Base-by-base conservation (phyloP, 1,140 invertebrate genomes). In the Temnothorax nylanderi region DNA sequence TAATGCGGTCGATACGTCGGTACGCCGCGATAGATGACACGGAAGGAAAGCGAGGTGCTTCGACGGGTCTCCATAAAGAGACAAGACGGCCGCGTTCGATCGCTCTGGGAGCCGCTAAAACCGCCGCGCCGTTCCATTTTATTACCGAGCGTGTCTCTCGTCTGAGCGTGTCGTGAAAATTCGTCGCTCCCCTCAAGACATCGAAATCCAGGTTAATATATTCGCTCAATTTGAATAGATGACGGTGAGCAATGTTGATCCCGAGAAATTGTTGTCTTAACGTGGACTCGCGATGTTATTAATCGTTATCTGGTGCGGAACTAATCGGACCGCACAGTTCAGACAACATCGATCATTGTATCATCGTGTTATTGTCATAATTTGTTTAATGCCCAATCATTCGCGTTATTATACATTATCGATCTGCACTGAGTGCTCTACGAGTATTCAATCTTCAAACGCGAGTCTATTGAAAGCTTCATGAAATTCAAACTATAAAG, bases 1-100 rank as follows among this genome's bases (percentile, higher is more conserved):
- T 65, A 86, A 90, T 78, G 80, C 75, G 78, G 44, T 64, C 86
- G 86, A 90, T 67, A 80, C 47, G 84, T 65, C 47, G 71, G 86
- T 90, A 90, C 75, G 71, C 69, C 67, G 74, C 69, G 74, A 87
- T 56, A 56, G 80, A 86, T 88, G 81, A 90, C 80, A 82, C 62
- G 81, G 80, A 77, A 88, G 75, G 65, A 86, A 88, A 85, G 67
- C 85, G 54, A 93, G 88, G 95, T 93, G 69, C 51, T 71, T 69
- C 32, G 69, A 74, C 77, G 76, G 34, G 21, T 85, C 69, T 76
- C 82, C 77, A 86, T 90, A 89, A 91, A 91, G 75, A 85, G 62
- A 44, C 44, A 54, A 76, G 81, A 67, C 60, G 64, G 49, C 65
- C 49, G 85, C 26, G 37, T 58, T 89, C 81, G 88, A 91, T 91